Percentiles rank a stretch among this genome's conserved stretches.
Conservation (phyloP, 2,888 invertebrate species). For the Macrosoma leucophasiata region DNA sequence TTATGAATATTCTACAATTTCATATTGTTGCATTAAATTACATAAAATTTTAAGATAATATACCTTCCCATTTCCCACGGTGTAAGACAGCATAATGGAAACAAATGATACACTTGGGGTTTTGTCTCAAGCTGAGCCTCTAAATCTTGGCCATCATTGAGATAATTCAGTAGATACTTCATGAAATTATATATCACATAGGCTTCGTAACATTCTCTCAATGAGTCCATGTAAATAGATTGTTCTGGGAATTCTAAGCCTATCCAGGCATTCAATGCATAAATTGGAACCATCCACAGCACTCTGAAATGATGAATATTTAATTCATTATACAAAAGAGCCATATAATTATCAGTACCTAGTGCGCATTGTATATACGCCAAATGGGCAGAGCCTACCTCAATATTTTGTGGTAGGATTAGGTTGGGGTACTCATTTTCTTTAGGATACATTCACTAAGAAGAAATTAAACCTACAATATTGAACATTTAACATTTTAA, state of each 20-base stretch:
- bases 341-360: too few species aligned
- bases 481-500: too few species aligned
- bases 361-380: too few species aligned
- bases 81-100: slow-evolving; percentile 93
- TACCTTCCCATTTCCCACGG: slow-evolving; percentile 95
- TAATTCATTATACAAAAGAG: too few species aligned
- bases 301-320: slow-evolving; percentile 84
- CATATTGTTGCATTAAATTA: too few species aligned
- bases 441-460: too few species aligned
- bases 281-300: slow-evolving; percentile 98
- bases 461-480: too few species aligned
- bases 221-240: slow-evolving; percentile 94
- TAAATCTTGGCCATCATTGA: slow-evolving; percentile 90
- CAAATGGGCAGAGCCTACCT: too few species aligned
- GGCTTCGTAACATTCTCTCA: slow-evolving; percentile 97
- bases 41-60: too few species aligned
- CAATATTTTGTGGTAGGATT: too few species aligned
- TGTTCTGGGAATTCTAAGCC: slow-evolving; percentile 90
- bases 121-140: slow-evolving; percentile 87
- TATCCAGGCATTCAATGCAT: slow-evolving; percentile 95
- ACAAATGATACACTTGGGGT: slow-evolving; percentile 91
- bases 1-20: too few species aligned
- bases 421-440: too few species aligned
- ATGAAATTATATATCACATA: slow-evolving; percentile 99
- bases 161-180: slow-evolving; percentile 93